Evolutionary conservation across 1,140 invertebrate species (phyloP).

Genomic region (Cyclina sinensis): DNA sequence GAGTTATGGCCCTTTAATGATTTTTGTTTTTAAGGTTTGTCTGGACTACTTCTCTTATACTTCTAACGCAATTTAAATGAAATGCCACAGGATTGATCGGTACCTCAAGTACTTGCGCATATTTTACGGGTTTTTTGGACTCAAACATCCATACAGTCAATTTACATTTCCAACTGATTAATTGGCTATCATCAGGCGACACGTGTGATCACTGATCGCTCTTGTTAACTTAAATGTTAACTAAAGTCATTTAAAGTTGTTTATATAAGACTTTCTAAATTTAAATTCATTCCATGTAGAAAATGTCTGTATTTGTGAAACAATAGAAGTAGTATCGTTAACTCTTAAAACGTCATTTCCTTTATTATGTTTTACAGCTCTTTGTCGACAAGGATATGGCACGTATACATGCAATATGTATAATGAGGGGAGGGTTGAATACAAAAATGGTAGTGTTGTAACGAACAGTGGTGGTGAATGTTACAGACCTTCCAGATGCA

Average conservation of each 20-base stretch:
- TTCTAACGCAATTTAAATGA: too few species aligned
- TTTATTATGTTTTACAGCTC: not conserved
- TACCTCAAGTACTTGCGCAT: too few species aligned
- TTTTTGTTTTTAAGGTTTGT: too few species aligned
- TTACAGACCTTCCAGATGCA: not conserved
- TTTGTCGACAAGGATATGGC: not conserved
- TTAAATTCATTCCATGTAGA: too few species aligned
- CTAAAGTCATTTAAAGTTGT: not conserved
- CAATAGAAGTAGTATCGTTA: not conserved
- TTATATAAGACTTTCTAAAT: too few species aligned
- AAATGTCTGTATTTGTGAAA: not conserved
- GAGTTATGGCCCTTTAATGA: too few species aligned
- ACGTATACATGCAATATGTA: not conserved
- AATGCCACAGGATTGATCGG: too few species aligned
- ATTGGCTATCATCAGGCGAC: too few species aligned
- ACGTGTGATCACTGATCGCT: not conserved
- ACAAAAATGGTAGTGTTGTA: not conserved
- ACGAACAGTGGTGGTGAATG: not conserved
- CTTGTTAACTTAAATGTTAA: not conserved
- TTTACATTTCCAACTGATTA: too few species aligned
- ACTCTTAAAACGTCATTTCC: not conserved
- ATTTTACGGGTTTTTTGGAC: too few species aligned
- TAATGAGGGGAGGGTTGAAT: not conserved
- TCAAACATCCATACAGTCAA: too few species aligned
- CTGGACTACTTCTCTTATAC: too few species aligned